Evolutionary conservation across 2,113 vertebrate genomes (phyloP).

Genomic region (Planiliza haematocheilus): DNA sequence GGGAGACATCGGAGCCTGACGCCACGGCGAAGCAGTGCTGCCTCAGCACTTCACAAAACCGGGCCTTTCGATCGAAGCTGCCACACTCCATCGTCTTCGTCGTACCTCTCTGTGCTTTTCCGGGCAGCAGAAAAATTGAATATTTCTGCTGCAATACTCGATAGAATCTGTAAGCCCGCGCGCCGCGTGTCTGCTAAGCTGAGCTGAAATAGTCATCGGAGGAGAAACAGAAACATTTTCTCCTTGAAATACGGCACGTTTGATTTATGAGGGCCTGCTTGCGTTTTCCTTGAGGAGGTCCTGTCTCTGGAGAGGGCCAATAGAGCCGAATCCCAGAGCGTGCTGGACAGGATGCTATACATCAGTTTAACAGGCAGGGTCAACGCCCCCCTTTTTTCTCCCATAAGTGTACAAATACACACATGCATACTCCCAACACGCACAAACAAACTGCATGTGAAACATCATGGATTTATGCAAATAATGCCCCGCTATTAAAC

Average conservation of each 20-base stretch:
- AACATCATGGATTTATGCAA: too few relatives aligned
- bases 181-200: slow-evolving; percentile 18
- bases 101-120: slow-evolving; percentile 45
- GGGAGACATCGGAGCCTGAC: slow-evolving; percentile 48
- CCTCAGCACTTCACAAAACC: slow-evolving; percentile 58
- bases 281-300: slow-evolving; percentile 13
- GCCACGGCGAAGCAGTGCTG: slow-evolving; percentile 43
- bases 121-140: slow-evolving; percentile 34
- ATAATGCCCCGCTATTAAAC: too few relatives aligned
- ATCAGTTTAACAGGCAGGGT: slow-evolving; percentile 35
- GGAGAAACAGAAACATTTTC: slow-evolving; percentile 32
- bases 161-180: slow-evolving; percentile 47
- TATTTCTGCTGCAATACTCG: slow-evolving; percentile 44
- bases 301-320: slow-evolving; percentile 36
- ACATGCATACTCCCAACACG: not conserved
- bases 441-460: not conserved
- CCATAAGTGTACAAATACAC: not conserved
- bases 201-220: slow-evolving; percentile 27
- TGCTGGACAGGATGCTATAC: slow-evolving; percentile 37
- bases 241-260: slow-evolving; percentile 37
- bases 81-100: slow-evolving; percentile 48
- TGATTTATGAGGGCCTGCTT: slow-evolving; percentile 50
- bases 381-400: slow-evolving; percentile 30
- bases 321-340: slow-evolving; percentile 20
- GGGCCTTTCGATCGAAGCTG: slow-evolving; percentile 50